Conservation (phyloP, 2,888 invertebrate species). For the Nemurella pictetii region DNA sequence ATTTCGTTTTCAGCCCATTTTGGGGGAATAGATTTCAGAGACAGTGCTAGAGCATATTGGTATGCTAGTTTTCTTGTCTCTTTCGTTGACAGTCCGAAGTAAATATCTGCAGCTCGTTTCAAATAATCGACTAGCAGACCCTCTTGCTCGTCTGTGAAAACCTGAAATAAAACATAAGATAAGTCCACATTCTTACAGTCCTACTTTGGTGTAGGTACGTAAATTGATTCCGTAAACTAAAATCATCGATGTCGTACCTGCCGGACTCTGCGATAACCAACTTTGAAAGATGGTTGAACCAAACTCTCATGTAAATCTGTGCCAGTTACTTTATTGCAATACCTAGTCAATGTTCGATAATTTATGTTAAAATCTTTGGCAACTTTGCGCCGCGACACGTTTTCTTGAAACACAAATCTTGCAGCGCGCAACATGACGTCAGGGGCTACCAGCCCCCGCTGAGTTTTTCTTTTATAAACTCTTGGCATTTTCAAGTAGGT, state of each 20-base stretch:
- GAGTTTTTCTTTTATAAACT: background rate
- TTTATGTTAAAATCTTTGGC: background rate
- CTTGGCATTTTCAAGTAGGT: background rate
- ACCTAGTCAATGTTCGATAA: background rate
- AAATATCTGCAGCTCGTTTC: conserved; percentile 28
- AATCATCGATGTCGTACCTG: conserved; percentile 9
- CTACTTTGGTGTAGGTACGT: background rate
- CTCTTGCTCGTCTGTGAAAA: conserved; percentile 42
- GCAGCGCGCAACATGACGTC: background rate
- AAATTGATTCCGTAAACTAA: background rate
- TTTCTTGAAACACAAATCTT: background rate
- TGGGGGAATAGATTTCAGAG: conserved; percentile 40
- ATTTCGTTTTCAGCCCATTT: conserved; percentile 43
- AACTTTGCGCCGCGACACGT: background rate
- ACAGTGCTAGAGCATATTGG: conserved; percentile 40
- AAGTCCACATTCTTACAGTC: background rate
- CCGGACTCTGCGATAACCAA: background rate
- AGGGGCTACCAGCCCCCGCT: background rate
- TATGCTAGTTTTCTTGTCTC: conserved; percentile 44
- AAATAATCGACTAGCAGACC: conserved; percentile 39
- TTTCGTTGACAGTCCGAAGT: conserved; percentile 43
- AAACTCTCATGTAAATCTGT: background rate
- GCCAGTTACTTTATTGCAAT: background rate
- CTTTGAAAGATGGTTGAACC: background rate
- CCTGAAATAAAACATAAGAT: conserved; percentile 30